A percentile compares a stretch with the other conserved stretches of the same genome.
Conservation (phyloP, 2,113 vertebrate species). For the Alethe castanea region DNA sequence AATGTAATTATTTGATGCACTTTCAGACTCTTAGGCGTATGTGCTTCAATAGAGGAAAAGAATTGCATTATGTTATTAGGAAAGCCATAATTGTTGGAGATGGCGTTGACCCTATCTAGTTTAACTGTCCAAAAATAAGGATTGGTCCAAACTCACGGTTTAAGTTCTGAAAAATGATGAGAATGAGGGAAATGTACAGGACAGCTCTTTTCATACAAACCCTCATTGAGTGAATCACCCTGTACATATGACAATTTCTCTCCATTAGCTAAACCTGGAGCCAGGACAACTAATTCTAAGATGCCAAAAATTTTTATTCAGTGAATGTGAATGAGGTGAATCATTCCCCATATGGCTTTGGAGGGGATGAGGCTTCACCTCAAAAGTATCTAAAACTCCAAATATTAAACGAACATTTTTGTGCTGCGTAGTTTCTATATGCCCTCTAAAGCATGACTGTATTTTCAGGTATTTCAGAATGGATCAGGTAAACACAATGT, state of each 20-base stretch:
- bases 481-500: not conserved
- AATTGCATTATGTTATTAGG: not conserved
- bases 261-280: not conserved
- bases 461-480: not conserved
- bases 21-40: not conserved
- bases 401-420: not conserved
- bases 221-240: not conserved
- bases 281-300: not conserved
- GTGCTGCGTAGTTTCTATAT: not conserved
- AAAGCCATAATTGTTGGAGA: not conserved
- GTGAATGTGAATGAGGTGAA: not conserved
- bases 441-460: not conserved
- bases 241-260: not conserved
- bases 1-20: not conserved
- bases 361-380: not conserved
- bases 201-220: not conserved
- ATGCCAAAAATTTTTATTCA: not conserved
- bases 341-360: not conserved
- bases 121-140: not conserved
- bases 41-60: not conserved
- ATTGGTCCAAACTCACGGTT: not conserved
- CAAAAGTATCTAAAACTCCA: not conserved
- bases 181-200: not conserved
- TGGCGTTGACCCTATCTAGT: not conserved
- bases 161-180: not conserved